A percentile compares a stretch with the other conserved stretches of the same genome.
These are phyloP conservation scores for Solenopsis fugax DNA, from an alignment of 1,140 invertebrate genomes.

Conservation along the genomic window DNA sequence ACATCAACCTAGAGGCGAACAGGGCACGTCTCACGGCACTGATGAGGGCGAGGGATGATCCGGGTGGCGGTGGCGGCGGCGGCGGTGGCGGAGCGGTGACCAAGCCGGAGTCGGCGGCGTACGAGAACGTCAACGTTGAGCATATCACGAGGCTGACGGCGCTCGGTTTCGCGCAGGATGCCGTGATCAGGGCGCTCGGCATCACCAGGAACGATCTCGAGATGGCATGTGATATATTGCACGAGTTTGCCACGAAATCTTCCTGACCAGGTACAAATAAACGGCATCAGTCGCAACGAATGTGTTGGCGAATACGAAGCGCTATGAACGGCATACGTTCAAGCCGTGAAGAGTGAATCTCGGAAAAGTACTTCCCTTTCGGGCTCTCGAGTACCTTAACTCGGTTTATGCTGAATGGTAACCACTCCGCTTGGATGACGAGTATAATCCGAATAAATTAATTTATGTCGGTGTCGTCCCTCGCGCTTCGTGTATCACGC, in stretches of 20 bases:
- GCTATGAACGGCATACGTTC: conserved; percentile 15
- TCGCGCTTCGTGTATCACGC: conserved; percentile 5
- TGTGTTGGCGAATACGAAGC: not conserved
- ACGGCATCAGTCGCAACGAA: not conserved
- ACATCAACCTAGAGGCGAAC: conserved; percentile 83
- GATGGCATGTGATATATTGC: conserved; percentile 98
- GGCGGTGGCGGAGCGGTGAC: conserved; percentile 51
- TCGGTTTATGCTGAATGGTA: not conserved
- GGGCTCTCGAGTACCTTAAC: not conserved
- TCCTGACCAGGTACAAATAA: conserved; percentile 84
- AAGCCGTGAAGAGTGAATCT: not conserved
- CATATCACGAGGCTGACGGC: conserved; percentile 95
- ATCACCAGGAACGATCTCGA: conserved; percentile 97
- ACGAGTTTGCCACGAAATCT: conserved; percentile 94
- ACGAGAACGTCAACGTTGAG: conserved; percentile 97
- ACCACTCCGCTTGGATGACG: not conserved
- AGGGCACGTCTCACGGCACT: conserved; percentile 81
- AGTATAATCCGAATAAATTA: not conserved
- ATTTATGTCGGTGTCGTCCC: not conserved
- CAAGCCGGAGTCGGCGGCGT: conserved; percentile 85
- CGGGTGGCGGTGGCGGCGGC: conserved; percentile 66
- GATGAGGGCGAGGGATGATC: conserved; percentile 84
- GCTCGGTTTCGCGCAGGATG: conserved; percentile 96
- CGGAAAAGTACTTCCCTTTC: not conserved
- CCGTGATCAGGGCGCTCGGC: conserved; percentile 95